These are phyloP conservation scores for Aulostomus chinensis DNA, from an alignment of 2,797 vertebrate genomes.

Conservation along the genomic window DNA sequence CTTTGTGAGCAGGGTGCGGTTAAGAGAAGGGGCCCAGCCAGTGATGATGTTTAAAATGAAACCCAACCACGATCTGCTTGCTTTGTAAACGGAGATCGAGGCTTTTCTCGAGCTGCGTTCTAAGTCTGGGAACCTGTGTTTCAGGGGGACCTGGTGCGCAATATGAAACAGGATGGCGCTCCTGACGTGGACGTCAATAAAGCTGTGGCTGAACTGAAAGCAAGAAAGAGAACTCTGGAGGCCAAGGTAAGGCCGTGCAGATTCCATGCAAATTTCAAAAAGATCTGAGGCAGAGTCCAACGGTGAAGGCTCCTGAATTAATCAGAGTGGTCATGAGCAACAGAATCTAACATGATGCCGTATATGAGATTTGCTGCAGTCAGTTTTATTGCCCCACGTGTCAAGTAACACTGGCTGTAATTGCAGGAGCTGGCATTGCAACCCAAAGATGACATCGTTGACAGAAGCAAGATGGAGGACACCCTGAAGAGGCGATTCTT, in stretches of 20 bases:
- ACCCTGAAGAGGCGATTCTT: slow-evolving; percentile 97
- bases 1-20: slow-evolving; percentile 59
- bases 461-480: slow-evolving; percentile 97
- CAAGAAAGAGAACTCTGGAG: slow-evolving; percentile 91
- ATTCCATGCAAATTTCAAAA: no score
- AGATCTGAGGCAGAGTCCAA: no score
- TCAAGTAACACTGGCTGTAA: no score
- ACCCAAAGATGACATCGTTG: slow-evolving; percentile 95
- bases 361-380: no score
- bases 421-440: slow-evolving; percentile 92
- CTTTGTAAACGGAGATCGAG: no score
- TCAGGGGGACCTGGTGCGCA: slow-evolving; percentile 93
- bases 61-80: not conserved
- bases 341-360: no score
- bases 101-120: no score
- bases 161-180: slow-evolving; percentile 90
- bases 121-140: slow-evolving; percentile 18
- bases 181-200: slow-evolving; percentile 91
- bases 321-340: no score
- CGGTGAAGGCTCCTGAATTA: no score
- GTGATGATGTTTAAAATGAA: no score
- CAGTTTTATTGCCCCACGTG: no score
- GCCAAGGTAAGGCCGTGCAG: slow-evolving; percentile 92
- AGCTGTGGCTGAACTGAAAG: slow-evolving; percentile 97
- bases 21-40: no score